These are phyloP conservation scores for Cydia pomonella DNA, from an alignment of 1,140 invertebrate species.

Conservation along the genomic window DNA sequence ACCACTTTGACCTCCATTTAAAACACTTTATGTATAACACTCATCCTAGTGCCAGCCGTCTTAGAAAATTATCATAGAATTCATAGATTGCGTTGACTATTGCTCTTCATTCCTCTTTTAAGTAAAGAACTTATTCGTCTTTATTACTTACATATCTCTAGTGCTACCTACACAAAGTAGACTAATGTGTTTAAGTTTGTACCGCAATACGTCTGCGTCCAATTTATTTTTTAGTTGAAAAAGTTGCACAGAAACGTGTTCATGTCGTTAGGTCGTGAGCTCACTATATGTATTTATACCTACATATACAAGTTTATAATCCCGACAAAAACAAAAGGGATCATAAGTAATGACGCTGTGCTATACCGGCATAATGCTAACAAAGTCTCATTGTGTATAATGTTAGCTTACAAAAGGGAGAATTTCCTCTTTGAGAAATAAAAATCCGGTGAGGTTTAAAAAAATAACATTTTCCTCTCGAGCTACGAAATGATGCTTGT, in stretches of 20 bases:
- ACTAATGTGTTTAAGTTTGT: slow-evolving; percentile 32
- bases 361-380: slow-evolving; percentile 1
- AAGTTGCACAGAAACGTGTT: slow-evolving; percentile 18
- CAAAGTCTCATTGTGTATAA: slow-evolving; percentile 19
- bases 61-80: neutral
- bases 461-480: neutral
- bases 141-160: neutral
- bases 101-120: neutral
- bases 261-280: slow-evolving; percentile 10
- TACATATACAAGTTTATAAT: slow-evolving; percentile 1
- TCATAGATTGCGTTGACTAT: neutral
- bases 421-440: slow-evolving; percentile 15
- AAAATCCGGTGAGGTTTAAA: neutral
- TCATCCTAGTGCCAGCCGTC: too few species aligned
- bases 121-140: neutral
- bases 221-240: slow-evolving; percentile 27
- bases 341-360: slow-evolving; percentile 1
- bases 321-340: slow-evolving; percentile 14
- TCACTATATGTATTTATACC: neutral
- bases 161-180: slow-evolving; percentile 21
- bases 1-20: too few species aligned
- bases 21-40: too few species aligned
- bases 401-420: slow-evolving; percentile 10
- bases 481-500: neutral
- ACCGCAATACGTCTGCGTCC: slow-evolving; percentile 28